Evolutionary conservation across 2,888 invertebrate species (phyloP).

Genomic region (Parasteatoda lunata): DNA sequence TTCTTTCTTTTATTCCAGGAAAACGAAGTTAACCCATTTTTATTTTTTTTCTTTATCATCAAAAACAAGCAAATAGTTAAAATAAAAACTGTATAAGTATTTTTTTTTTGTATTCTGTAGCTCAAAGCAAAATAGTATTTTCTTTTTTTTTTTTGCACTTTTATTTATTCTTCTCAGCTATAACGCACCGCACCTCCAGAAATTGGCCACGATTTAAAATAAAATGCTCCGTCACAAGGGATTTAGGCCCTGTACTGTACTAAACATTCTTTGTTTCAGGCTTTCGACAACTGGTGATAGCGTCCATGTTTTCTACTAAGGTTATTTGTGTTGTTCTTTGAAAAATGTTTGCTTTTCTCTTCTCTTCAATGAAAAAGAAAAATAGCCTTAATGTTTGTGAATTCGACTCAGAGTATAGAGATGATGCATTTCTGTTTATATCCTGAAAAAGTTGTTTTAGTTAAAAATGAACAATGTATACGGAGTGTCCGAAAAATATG

Average conservation of each 20-base stretch:
- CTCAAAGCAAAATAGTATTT: conserved; percentile 21
- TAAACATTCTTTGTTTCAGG: conserved; percentile 42
- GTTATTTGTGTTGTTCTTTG: conserved; percentile 15
- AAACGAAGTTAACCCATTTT: conserved; percentile 43
- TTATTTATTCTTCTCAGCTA: conserved; percentile 15
- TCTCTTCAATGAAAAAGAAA: background rate
- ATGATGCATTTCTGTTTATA: no score
- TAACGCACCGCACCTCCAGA: conserved; percentile 8
- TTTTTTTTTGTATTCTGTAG: conserved; percentile 5
- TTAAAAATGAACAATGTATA: no score
- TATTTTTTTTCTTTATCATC: conserved; percentile 19
- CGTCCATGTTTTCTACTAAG: background rate
- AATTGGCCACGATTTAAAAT: conserved; percentile 40
- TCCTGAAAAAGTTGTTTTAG: no score
- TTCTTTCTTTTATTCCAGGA: conserved; percentile 43
- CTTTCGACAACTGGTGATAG: conserved; percentile 28
- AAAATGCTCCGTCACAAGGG: conserved; percentile 33
- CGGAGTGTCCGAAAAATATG: no score
- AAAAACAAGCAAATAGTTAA: conserved; percentile 15
- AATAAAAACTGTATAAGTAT: background rate
- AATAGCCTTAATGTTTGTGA: background rate
- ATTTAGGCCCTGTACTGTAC: conserved; percentile 3
- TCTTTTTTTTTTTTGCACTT: conserved; percentile 1
- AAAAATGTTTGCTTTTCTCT: background rate
- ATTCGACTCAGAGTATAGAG: background rate